Evolutionary conservation across 2,797 vertebrate genomes (phyloP).

Genomic region (Synaphobranchus kaupii): DNA sequence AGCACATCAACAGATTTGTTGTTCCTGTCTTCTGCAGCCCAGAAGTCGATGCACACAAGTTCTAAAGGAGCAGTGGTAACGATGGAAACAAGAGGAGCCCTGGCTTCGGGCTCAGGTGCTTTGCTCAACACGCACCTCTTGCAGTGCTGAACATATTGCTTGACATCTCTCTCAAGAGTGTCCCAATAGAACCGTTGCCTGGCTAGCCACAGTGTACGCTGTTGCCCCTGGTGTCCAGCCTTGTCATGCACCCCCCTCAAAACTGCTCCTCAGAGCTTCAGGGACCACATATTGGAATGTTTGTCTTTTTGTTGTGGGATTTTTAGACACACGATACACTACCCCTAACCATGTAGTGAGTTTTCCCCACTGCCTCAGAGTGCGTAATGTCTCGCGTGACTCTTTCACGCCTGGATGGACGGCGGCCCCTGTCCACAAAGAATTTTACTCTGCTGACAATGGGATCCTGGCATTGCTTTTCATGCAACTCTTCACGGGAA

Average conservation of each 20-base stretch:
- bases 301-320: not conserved
- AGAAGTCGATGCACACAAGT: constrained; percentile 37
- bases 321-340: constrained; percentile 30
- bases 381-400: not conserved
- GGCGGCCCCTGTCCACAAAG: constrained; percentile 31
- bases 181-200: no score
- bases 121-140: no score
- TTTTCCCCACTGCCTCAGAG: no score
- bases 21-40: constrained; percentile 16
- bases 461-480: constrained; percentile 11
- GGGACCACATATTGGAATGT: no score
- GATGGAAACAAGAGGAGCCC: constrained; percentile 29
- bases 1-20: constrained; percentile 36
- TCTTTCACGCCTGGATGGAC: constrained; percentile 28
- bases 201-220: no score
- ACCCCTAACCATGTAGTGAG: no score
- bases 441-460: constrained; percentile 9
- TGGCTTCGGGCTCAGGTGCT: constrained; percentile 33
- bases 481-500: not conserved
- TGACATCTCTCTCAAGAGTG: no score
- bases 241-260: no score
- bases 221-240: no score
- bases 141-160: no score
- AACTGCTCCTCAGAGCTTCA: no score
- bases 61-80: not conserved